Base-by-base conservation (phyloP, 2,888 invertebrate genomes). In the Epistrophella euchroma region DNA sequence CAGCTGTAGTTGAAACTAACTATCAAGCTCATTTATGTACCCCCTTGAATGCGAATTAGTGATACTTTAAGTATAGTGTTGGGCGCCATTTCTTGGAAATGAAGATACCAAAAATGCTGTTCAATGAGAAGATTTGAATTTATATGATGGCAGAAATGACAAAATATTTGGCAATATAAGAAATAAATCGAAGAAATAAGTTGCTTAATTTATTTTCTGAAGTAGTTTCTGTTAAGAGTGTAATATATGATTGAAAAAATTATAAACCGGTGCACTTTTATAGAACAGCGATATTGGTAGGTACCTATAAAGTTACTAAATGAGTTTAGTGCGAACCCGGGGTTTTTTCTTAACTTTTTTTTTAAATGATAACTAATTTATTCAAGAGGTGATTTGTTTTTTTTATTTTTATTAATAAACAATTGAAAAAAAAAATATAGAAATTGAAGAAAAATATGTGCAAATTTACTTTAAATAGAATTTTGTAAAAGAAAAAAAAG, bases 401-500 rank as follows among this genome's bases (percentile, higher is more conserved):
- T 40, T 32, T 17, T 3, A 55, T 35, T 45, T 52, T 68, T 62
- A 45, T 73, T 78, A 73, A 78, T 52, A 60, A 68, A 68, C 35
- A 74, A 71, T 35, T 7, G 13, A 37, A 35, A 58, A 52, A 45
- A 43, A 60, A 45, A 50, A 37, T 28, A 15, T 9, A 22, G 17
- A 17, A 50, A 17, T 17, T 47, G 15, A 50, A n/a, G 37, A 22
- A 32, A 35, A n/a, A 35, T 10, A 19, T n/a, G n/a, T n/a, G n/a
- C 10, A 68, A 43, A 45, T 78, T 64, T 45, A 72, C 64, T 64
- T 78, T 78, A 56, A 37, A 13, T 64, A 25, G 74, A 37, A 71
- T 55, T 77, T 45, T 56, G 13, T 35, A 55, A 37, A 55, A n/a
- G 5, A 28, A 35, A 35, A 35, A 45, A 37, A 19, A 55, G 45